Percentiles rank a stretch among this genome's conserved stretches.
Evolutionary conservation across 2,888 invertebrate species (phyloP).

Genomic region (Gisinianus flammeolus): DNA sequence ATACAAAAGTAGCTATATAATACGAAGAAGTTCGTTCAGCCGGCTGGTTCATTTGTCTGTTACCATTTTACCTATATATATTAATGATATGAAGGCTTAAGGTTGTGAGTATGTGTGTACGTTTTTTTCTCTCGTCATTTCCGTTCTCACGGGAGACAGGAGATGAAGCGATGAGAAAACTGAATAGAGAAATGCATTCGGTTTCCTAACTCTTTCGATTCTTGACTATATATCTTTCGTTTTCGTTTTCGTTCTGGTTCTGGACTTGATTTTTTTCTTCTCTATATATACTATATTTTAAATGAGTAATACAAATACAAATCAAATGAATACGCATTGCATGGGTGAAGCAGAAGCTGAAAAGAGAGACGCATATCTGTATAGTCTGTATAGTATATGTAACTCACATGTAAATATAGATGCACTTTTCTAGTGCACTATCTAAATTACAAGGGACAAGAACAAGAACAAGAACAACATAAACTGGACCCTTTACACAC

Average conservation of each 20-base stretch:
- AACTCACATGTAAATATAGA: background rate
- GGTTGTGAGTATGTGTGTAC: background rate
- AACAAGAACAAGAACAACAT: background rate
- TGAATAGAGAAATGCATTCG: background rate
- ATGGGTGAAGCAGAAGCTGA: background rate
- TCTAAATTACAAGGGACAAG: background rate
- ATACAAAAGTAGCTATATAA: too few relatives aligned
- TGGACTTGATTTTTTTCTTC: background rate
- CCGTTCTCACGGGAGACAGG: constrained; percentile 26
- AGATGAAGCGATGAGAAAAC: constrained; percentile 17
- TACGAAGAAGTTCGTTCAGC: too few relatives aligned
- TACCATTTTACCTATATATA: background rate
- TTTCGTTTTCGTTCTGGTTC: background rate
- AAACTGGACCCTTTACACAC: background rate
- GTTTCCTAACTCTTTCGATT: background rate
- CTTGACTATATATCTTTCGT: background rate
- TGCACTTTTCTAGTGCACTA: background rate
- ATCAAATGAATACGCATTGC: background rate
- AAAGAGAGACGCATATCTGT: background rate
- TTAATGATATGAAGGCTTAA: background rate
- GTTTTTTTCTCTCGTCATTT: constrained; percentile 23
- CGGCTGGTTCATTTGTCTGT: background rate
- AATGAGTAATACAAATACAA: background rate
- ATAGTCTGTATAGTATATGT: background rate
- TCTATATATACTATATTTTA: background rate